phyloP scores from a whole-genome alignment of 2,113 vertebrate species.

The Etia nguti region DNA sequence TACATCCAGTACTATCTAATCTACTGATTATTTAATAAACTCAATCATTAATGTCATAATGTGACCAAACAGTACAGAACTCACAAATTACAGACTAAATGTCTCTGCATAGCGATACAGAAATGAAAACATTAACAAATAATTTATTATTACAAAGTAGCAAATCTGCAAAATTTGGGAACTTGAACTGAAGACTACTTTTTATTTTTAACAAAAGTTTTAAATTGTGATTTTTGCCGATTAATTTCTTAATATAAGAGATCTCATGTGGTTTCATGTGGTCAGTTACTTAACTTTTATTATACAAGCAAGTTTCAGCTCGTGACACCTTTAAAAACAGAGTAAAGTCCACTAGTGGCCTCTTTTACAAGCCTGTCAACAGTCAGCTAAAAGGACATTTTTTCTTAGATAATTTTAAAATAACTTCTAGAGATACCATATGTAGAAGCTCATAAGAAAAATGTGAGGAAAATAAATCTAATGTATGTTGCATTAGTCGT shows the following conservation, averaged over 20 bases:
- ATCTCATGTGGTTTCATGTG: accelerated
- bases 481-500: accelerated
- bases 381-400: not conserved
- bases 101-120: not conserved
- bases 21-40: not conserved
- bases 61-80: not conserved
- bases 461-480: not conserved
- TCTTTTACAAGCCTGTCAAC: not conserved
- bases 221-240: not conserved
- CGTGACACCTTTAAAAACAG: not conserved
- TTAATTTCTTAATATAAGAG: not conserved
- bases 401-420: not conserved
- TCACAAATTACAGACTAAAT: not conserved
- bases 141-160: accelerated
- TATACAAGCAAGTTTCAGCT: not conserved
- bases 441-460: not conserved
- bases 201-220: not conserved
- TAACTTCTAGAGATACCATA: not conserved
- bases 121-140: not conserved
- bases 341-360: not conserved
- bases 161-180: not conserved
- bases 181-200: not conserved
- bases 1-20: not conserved
- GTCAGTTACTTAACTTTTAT: not conserved
- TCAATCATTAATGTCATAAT: not conserved